Conservation (phyloP, 2,888 invertebrate species). For the Linnaemya tessellans region DNA sequence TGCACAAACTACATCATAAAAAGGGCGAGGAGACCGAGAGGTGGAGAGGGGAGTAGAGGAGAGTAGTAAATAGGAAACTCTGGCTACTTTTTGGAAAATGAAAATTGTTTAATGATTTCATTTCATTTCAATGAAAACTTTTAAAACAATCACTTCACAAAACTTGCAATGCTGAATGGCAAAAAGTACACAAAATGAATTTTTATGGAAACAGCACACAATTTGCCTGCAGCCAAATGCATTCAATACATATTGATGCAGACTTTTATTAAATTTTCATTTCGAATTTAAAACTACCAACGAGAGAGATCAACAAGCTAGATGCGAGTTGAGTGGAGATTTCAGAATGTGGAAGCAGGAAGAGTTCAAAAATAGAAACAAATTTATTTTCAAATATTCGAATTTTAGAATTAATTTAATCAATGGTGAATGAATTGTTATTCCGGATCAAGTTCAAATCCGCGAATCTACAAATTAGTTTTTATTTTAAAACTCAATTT, state of each 20-base stretch:
- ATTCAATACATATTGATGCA: not conserved
- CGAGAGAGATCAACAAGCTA: no score
- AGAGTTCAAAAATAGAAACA: no score
- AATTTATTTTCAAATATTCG: no score
- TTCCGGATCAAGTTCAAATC: no score
- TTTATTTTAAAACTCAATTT: no score
- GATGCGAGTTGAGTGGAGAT: not conserved
- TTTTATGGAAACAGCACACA: not conserved
- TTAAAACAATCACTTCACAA: not conserved
- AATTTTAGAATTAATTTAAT: no score
- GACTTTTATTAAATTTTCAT: not conserved
- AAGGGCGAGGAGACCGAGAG: no score
- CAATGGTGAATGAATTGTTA: no score
- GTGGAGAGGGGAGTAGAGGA: not conserved
- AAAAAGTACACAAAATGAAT: not conserved
- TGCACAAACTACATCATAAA: not conserved
- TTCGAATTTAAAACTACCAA: not conserved
- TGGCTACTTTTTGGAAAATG: not conserved
- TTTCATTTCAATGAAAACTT: slow-evolving; percentile 17
- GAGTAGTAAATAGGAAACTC: not conserved
- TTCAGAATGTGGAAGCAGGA: no score
- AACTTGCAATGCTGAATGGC: not conserved
- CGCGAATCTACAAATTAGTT: no score
- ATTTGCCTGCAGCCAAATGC: not conserved
- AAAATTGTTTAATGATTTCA: slow-evolving; percentile 19